A percentile compares a stretch with the other conserved stretches of the same genome.
Conservation (phyloP, 2,888 invertebrate genomes). For the Drosophila dives region DNA sequence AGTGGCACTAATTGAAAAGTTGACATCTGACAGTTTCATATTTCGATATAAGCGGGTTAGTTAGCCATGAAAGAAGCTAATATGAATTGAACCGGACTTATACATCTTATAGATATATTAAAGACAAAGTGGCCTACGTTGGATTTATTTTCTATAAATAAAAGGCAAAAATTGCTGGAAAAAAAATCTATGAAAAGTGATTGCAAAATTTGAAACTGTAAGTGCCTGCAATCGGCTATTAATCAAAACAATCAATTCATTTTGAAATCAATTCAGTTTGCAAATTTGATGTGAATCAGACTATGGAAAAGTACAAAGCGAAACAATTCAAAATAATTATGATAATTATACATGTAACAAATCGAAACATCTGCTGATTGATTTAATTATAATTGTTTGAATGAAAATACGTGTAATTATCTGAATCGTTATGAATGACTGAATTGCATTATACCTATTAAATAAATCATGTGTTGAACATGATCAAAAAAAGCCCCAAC, state of each 20-base stretch:
- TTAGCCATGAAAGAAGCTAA: background rate
- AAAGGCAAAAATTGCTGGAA: background rate
- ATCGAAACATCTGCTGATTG: background rate
- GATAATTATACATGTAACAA: background rate
- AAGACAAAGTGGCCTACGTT: background rate
- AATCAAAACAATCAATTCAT: background rate
- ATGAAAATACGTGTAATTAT: background rate
- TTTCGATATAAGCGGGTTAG: slow-evolving; percentile 2
- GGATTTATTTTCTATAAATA: background rate
- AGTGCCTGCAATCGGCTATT: too few relatives aligned
- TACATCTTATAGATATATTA: background rate
- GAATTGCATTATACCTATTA: background rate
- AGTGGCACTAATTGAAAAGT: slow-evolving; percentile 15
- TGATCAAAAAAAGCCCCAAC: background rate
- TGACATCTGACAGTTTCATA: slow-evolving; percentile 26
- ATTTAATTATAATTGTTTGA: background rate
- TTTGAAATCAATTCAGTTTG: background rate
- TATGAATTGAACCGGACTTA: background rate
- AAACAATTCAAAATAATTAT: background rate
- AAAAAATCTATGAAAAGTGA: background rate
- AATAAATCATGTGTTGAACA: slow-evolving; percentile 18
- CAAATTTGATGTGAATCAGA: background rate
- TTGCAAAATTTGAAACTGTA: background rate
- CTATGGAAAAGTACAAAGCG: background rate
- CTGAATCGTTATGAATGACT: background rate